Conservation (phyloP, 2,113 vertebrate species). For the Marmota flaviventris region DNA sequence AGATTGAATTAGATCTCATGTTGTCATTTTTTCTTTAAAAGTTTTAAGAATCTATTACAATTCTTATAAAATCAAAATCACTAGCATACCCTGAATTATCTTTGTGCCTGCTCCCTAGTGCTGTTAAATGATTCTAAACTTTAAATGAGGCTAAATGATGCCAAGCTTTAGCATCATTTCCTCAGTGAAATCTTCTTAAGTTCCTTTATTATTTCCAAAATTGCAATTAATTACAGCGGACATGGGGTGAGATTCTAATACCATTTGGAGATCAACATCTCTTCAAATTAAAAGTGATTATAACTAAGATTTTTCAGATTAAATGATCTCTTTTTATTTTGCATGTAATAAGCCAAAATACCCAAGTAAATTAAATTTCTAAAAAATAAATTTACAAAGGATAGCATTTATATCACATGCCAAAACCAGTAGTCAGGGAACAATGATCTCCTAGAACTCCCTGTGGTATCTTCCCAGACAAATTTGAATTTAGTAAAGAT, state of each 20-base stretch:
- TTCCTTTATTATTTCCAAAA: conserved; percentile 18
- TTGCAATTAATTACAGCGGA: neutral
- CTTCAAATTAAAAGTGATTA: conserved; percentile 48
- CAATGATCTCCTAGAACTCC: neutral
- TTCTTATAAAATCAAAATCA: conserved; percentile 23
- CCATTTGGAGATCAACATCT: neutral
- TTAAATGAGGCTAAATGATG: too few species aligned
- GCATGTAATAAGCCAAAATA: conserved; percentile 2
- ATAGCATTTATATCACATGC: neutral
- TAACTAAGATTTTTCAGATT: neutral
- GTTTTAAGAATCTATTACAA: neutral
- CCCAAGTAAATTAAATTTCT: conserved; percentile 29
- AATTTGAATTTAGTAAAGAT: conserved; percentile 34
- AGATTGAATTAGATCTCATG: neutral
- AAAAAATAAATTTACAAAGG: conserved; percentile 2
- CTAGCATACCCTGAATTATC: neutral
- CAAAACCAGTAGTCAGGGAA: conserved; percentile 39
- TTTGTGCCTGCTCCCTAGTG: neutral
- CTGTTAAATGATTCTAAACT: neutral
- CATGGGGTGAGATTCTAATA: neutral
- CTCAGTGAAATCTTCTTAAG: neutral
- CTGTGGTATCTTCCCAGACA: neutral
- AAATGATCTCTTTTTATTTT: conserved; percentile 11
- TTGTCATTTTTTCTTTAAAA: conserved; percentile 10
- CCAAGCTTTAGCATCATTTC: neutral